Evolutionary conservation across 1,140 invertebrate genomes (phyloP).

Genomic region (Nixonia krombeini): DNA sequence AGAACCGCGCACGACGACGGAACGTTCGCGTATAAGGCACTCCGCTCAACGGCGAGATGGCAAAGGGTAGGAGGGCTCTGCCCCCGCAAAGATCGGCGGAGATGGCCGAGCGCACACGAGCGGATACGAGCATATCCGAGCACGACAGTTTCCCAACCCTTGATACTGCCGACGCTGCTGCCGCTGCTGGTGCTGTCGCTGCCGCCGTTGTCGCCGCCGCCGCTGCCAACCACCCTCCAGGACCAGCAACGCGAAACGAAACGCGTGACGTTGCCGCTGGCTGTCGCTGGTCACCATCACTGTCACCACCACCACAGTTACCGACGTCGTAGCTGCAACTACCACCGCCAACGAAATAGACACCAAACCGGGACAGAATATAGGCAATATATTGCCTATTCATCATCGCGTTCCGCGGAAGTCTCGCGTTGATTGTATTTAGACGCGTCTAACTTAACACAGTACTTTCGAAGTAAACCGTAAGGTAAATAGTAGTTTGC

Average conservation of each 20-base stretch:
- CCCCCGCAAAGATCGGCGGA: conserved; percentile 64
- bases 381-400: no score
- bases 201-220: no score
- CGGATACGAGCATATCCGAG: conserved; percentile 34
- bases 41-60: conserved; percentile 24
- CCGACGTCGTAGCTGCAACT: background rate
- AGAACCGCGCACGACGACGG: conserved; percentile 30
- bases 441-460: no score
- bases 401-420: no score
- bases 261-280: conserved; percentile 21
- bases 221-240: conserved; percentile 33
- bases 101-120: conserved; percentile 49
- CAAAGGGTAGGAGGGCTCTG: conserved; percentile 55
- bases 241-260: conserved; percentile 39
- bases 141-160: conserved; percentile 38
- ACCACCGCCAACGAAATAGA: background rate
- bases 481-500: no score
- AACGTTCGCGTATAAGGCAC: conserved; percentile 37
- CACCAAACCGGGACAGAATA: no score
- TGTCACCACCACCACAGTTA: conserved; percentile 10
- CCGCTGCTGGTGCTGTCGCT: background rate
- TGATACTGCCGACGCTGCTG: no score
- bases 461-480: no score
- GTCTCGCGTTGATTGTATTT: no score
- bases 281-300: conserved; percentile 20